Percentiles rank a stretch among this genome's conserved stretches.
Conservation (phyloP, 2,797 vertebrate genomes). For the Rallus crepitans region DNA sequence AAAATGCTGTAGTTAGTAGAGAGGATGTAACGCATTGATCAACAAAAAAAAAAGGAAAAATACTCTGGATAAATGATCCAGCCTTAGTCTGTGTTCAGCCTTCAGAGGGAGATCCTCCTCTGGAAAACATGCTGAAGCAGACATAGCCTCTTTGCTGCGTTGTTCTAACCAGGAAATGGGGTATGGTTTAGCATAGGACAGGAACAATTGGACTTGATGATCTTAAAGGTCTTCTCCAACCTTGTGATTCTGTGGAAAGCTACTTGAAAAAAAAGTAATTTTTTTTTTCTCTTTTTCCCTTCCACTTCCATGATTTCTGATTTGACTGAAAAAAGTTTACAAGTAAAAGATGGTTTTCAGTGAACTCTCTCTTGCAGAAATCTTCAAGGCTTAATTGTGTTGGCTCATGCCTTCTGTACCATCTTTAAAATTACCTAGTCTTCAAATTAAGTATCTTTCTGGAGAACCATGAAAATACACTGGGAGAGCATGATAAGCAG, state of each 20-base stretch:
- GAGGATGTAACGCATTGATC: background rate
- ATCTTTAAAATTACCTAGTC: background rate
- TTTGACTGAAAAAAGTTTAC: background rate
- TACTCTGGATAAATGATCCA: background rate
- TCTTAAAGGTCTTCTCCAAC: too few relatives aligned
- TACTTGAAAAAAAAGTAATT: background rate
- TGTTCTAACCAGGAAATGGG: background rate
- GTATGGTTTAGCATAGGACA: too few relatives aligned
- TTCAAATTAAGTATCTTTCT: background rate
- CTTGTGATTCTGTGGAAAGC: background rate
- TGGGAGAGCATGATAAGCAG: background rate
- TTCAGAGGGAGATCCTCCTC: background rate
- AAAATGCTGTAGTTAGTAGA: background rate
- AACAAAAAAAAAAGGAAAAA: background rate
- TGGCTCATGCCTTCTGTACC: background rate
- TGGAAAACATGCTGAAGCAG: background rate
- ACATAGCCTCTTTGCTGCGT: background rate
- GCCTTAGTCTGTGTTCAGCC: background rate
- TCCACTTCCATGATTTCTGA: background rate
- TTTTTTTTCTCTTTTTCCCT: background rate
- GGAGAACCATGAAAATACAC: background rate
- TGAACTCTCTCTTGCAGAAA: background rate
- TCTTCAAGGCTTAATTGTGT: background rate
- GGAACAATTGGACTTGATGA: too few relatives aligned
- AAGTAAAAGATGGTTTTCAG: background rate